Percentiles rank a stretch among this genome's conserved stretches.
These are phyloP conservation scores for Carollia perspicillata DNA, from an alignment of 2,113 vertebrate species.

Conservation along the genomic window DNA sequence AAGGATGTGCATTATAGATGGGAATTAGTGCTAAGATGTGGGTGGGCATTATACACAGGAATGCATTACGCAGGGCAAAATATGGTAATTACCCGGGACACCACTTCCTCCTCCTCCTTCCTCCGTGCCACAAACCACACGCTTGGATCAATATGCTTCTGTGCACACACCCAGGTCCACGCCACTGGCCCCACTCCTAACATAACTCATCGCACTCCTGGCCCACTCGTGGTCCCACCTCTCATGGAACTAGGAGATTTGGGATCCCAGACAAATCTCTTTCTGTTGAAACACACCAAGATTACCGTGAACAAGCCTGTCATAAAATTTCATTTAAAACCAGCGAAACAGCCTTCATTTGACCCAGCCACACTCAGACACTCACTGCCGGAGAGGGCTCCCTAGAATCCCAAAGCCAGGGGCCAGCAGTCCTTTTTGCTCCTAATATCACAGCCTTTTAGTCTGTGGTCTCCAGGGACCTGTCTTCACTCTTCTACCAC, in stretches of 20 bases:
- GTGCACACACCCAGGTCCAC: not conserved
- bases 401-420: not conserved
- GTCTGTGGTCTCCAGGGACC: not conserved
- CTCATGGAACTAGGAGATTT: not conserved
- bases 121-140: not conserved
- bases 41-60: no score
- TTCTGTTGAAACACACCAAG: not conserved
- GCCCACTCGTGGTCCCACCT: not conserved
- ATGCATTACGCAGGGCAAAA: no score
- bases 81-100: not conserved
- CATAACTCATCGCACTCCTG: not conserved
- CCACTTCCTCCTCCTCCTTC: not conserved
- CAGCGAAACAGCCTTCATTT: not conserved
- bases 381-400: not conserved
- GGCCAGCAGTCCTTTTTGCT: not conserved
- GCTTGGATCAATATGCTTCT: not conserved
- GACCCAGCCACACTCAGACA: not conserved
- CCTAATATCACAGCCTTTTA: not conserved
- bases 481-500: not conserved
- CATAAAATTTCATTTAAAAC: not conserved
- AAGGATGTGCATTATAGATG: no score
- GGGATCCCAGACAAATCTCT: not conserved
- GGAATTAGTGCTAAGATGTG: no score
- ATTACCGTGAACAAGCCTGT: not conserved
- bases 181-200: not conserved